Evolutionary conservation across 2,113 vertebrate genomes (phyloP).

Genomic region (Neoarius graeffei): DNA sequence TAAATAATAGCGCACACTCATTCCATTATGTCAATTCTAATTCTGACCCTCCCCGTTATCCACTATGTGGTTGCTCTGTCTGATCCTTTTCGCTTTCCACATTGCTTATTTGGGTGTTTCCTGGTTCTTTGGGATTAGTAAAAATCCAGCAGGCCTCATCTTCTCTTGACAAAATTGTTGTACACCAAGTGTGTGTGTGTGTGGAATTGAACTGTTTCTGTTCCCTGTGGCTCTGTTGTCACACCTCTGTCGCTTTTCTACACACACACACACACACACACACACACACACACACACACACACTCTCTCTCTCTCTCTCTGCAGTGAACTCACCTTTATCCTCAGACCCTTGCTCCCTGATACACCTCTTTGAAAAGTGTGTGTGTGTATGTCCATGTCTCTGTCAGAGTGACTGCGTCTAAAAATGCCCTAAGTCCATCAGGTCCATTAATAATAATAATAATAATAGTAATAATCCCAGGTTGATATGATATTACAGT

Average conservation of each 20-base stretch:
- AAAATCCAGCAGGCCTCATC: not conserved
- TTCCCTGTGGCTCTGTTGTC: conserved; percentile 11
- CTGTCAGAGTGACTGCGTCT: not conserved
- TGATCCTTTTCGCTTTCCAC: not conserved
- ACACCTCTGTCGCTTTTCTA: conserved; percentile 21
- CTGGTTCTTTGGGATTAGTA: not conserved
- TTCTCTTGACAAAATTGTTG: not conserved
- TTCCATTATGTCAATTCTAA: not conserved
- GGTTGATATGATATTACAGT: not conserved
- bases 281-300: conserved; percentile 29
- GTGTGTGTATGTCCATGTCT: conserved; percentile 34
- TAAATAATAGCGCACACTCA: not conserved
- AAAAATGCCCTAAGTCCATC: conserved; percentile 9
- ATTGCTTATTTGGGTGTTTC: not conserved
- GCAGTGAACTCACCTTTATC: not conserved
- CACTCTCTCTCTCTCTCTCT: not conserved
- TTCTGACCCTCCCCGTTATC: not conserved
- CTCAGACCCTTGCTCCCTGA: not conserved
- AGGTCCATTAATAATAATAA: conserved; percentile 7
- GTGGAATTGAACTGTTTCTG: not conserved
- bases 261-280: conserved; percentile 8
- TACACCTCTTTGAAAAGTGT: not conserved
- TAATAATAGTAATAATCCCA: not conserved
- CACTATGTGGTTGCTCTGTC: not conserved
- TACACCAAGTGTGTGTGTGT: conserved; percentile 5